Conservation (phyloP, 1,140 invertebrate species). For the Scaptomyza graminum region DNA sequence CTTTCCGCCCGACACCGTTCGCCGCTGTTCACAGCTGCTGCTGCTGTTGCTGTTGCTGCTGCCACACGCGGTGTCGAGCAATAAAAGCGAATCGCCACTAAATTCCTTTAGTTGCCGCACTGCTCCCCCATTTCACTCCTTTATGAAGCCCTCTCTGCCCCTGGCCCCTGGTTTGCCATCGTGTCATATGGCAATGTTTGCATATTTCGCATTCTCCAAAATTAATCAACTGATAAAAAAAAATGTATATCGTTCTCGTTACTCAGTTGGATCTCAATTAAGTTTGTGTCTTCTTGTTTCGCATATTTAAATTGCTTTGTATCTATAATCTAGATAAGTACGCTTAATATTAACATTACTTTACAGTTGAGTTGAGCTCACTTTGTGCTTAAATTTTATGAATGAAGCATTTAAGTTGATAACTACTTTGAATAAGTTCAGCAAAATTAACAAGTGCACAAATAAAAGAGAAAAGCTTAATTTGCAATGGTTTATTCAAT, state of each 20-base stretch:
- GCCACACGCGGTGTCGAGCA: conserved; percentile 66
- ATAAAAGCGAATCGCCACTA: conserved; percentile 68
- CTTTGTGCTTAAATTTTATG: too few species aligned
- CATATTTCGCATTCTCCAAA: conserved; percentile 37
- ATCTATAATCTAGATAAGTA: neutral
- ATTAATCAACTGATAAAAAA: conserved; percentile 15
- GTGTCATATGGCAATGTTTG: conserved; percentile 15
- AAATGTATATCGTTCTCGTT: neutral
- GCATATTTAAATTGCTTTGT: neutral
- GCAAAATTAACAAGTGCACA: too few species aligned
- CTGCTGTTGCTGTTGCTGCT: conserved; percentile 4
- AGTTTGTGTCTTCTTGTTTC: neutral
- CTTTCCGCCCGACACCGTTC: neutral
- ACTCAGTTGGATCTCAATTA: conserved; percentile 2
- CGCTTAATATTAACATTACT: too few species aligned
- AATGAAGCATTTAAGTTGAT: too few species aligned
- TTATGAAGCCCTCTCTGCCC: neutral
- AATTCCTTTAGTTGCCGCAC: conserved; percentile 21
- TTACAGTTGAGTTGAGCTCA: too few species aligned
- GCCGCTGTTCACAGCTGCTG: neutral
- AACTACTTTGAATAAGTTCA: too few species aligned
- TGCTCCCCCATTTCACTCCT: neutral
- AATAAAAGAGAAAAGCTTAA: too few species aligned
- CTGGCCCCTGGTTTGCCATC: conserved; percentile 8
- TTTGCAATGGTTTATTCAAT: too few species aligned